Base-by-base conservation (phyloP, 2,113 vertebrate species). In the Petrocephalus zakoni region DNA sequence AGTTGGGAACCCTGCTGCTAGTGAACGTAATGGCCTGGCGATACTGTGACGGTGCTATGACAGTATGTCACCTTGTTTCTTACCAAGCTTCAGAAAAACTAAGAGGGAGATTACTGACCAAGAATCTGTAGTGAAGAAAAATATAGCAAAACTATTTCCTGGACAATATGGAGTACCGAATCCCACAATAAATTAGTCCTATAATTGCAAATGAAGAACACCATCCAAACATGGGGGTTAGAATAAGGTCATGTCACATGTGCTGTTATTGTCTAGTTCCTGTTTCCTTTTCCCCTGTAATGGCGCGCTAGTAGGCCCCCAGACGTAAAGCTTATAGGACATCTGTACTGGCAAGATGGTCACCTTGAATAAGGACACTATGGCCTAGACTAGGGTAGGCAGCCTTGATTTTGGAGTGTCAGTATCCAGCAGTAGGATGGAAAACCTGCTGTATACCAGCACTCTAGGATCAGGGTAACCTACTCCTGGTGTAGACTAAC, bases 1-100 rank as follows among this genome's bases (percentile, higher is more conserved):
- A 83, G n/a, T 83, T 51, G 72, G 86, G 85, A 53, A 81, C 82
- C 37, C 85, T 49, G 46, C 87, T 52, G 87, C 10, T 15, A 78
- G 17, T 87, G 55, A 15, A 42, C 22, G 55, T 87, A 22, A n/a
- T 47, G 58, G 19, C 58, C 21, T 51, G 22, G 64, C 19, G 64
- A 87, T 46, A 81, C 22, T 53, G 42, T 72, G 46, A 49, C 47
- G 37, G 53, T 85, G 47, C 42, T 84, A 19, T 25, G 52, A 68
- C 47, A 52, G 49, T 25, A 47, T 29, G 34, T 49, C n/a, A 29
- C 42, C 47, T 78, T 58, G 87, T 53, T 72, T 72, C 58, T 89
- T 85, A 49, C 55, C 15, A 6, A 49, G 49, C 0, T 42, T 72
- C 5, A 87, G 0, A 0, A 49, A 87, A 64, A 37, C 29, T 42